Base-by-base conservation (phyloP, 2,113 vertebrate genomes). In the Ranitomeya variabilis region DNA sequence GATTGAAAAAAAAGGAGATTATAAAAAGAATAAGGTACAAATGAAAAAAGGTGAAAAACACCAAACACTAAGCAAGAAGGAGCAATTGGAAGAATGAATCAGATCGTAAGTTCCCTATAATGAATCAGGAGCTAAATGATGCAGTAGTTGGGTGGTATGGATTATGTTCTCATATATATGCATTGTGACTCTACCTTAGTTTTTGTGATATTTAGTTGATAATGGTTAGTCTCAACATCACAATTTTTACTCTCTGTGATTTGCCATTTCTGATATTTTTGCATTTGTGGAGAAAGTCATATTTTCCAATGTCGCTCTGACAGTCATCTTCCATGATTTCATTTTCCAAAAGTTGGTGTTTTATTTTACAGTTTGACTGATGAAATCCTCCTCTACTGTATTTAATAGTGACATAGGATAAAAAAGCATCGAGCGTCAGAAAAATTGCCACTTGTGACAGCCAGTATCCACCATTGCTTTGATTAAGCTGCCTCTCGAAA, bases 311-410 rank as follows among this genome's bases (percentile, higher is more conserved):
- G 37, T 21, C 18, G 10, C 9, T 14, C 73, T 52, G 37, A 80
- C 66, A 54, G 77, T 55, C 64, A 80, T 26, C 45, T 51, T 45
- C 26, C 45, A 76, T 31, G 51, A 69, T 80, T 66, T 80, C 55
- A 16, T 67, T 87, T 80, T 67, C 77, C 60, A 11, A 21, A 7
- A 55, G 37, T 26, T 55, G 60, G 80, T 87, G 73, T 87, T 66
- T 87, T 80, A 87, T 87, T 80, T 87, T 59, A 45, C 6, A 64
- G 69, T 85, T 19, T 86, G 85, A 86, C 6, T 86, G 73, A 78
- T 78, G 71, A 74, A 74, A 64, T 64, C 57, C 31, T 77, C n/a
- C 21, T 55, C 62, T 31, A 14, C 62, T 87, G 31, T 69, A 80
- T 87, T 69, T 37, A 55, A 80, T 19, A 55, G 62, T 80, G 86